Base-by-base conservation (phyloP, 2,888 invertebrate species). In the Epinotia bilunana region DNA sequence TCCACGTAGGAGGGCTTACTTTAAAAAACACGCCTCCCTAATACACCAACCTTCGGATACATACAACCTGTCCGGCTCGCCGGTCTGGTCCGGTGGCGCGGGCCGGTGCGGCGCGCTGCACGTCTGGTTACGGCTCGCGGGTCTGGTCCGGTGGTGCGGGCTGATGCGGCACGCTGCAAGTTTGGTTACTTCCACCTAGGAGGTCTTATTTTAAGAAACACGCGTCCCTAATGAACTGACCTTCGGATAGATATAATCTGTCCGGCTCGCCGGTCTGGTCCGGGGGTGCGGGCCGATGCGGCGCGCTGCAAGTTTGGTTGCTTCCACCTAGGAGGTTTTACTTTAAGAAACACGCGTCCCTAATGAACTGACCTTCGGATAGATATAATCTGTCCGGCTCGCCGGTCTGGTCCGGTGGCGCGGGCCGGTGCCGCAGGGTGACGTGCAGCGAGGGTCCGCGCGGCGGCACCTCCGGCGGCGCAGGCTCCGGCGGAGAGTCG, bases 381-480 rank as follows among this genome's bases (percentile, higher is more conserved):
- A 94, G 80, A 79, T 93, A 94, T 33, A 93, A 86, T 9, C 93
- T 88, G 79, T 94, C 93, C 20, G 87, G 94, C 81, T 90, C 95
- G 81, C 83, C 93, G 67, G 87, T 93, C 83, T 88, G 95, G 88
- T 90, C 95, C 64, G 88, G 87, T 16, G 86, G 85, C n/a, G 79
- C 83, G 87, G 85, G 94, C 81, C 89, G 95, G 87, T 93, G 93
- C 13, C 93, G 86, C 61, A 94, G 81, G n/a, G 96, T 93, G 78
- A 96, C 95, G 86, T 97, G 96, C 76, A 97, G 94, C 67, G 97
- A 97, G 18, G 97, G 97, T 1, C 97, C 97, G 60, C 97, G 95
- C n/a, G 97, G 97, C 53, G 97, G 97, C 69, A 97, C 96, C 91
- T 97, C 97, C 2, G 97, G 97, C 7, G 97, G 97, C 68, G 97